phyloP scores from a whole-genome alignment of 1,140 invertebrate species.

The Adelges cooleyi region DNA sequence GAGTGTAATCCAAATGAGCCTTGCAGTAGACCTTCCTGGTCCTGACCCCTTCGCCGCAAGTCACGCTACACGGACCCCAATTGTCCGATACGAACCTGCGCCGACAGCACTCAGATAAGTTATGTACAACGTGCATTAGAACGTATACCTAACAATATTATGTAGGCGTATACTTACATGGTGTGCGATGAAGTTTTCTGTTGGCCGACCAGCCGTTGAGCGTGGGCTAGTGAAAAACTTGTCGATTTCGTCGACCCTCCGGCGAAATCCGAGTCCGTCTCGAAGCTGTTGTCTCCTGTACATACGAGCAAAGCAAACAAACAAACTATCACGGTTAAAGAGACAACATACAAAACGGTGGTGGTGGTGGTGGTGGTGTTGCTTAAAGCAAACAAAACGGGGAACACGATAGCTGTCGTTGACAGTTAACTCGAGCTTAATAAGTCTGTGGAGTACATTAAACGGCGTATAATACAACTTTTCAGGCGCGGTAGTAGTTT shows the following conservation, averaged over 20 bases:
- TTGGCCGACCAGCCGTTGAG: constrained; percentile 56
- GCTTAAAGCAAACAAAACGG: constrained; percentile 1
- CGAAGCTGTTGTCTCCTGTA: background rate
- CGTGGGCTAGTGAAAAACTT: constrained; percentile 38
- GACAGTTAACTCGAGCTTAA: background rate
- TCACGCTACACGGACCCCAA: constrained; percentile 79
- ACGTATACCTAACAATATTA: too few relatives aligned
- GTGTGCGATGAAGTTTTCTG: constrained; percentile 20
- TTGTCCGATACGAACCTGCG: constrained; percentile 58
- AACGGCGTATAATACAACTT: background rate
- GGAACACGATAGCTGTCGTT: too few relatives aligned
- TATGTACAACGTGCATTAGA: too few relatives aligned
- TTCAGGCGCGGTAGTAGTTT: background rate
- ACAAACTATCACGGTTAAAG: background rate
- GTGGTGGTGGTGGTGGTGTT: too few relatives aligned
- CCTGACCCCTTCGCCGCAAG: constrained; percentile 75
- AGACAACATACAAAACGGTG: too few relatives aligned
- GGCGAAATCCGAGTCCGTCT: constrained; percentile 10
- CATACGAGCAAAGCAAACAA: background rate
- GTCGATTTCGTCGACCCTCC: background rate
- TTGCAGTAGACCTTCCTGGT: constrained; percentile 76
- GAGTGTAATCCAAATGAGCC: constrained; percentile 82
- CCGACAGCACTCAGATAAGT: too few relatives aligned
- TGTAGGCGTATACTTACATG: background rate
- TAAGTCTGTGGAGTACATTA: background rate